These are phyloP conservation scores for Eolophus roseicapilla DNA, from an alignment of 2,113 vertebrate genomes.

Conservation along the genomic window DNA sequence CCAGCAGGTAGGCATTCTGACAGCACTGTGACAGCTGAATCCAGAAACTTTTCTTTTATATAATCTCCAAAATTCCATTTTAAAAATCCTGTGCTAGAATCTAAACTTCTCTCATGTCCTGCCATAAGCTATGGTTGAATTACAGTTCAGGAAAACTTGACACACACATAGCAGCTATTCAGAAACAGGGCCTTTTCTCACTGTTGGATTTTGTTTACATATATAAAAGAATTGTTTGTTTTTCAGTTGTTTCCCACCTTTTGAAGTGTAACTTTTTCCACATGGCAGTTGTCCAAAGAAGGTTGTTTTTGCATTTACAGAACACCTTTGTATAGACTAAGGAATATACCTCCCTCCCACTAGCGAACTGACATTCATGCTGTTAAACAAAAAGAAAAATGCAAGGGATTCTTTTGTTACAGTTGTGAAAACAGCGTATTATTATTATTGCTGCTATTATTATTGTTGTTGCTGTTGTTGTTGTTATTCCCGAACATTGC, in stretches of 20 bases:
- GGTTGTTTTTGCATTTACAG: background rate
- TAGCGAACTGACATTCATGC: background rate
- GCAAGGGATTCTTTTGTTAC: background rate
- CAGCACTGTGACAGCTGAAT: background rate
- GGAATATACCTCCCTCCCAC: background rate
- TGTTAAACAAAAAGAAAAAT: background rate
- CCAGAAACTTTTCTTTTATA: background rate
- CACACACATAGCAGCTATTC: background rate
- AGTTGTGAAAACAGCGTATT: background rate
- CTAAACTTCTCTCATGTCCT: background rate
- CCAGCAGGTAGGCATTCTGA: background rate
- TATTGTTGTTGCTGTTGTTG: background rate
- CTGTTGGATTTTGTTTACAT: background rate
- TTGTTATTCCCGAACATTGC: background rate
- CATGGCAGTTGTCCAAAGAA: background rate
- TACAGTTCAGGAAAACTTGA: conserved; percentile 1
- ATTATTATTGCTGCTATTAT: background rate
- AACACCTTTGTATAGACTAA: background rate
- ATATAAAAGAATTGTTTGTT: background rate
- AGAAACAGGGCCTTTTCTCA: background rate
- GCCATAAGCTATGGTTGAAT: background rate
- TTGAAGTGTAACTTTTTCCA: background rate
- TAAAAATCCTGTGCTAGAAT: background rate
- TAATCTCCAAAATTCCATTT: background rate
- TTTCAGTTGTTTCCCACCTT: background rate